Conservation (phyloP, 2,113 vertebrate species). For the Protobothrops flavoviridis region DNA sequence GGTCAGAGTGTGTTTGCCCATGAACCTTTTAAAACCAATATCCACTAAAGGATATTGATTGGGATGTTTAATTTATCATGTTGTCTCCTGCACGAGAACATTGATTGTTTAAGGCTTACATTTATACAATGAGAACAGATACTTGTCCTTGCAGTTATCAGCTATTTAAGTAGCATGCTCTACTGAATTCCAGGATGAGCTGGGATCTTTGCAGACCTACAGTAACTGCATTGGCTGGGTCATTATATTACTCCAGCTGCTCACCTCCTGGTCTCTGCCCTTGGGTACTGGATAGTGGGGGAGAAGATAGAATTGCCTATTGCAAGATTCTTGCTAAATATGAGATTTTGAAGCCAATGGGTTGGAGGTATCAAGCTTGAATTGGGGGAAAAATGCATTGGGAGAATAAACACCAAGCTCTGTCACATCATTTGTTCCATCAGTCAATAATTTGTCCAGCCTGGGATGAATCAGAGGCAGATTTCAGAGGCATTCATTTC, state of each 20-base stretch:
- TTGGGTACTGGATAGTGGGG: background rate
- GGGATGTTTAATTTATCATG: slow-evolving; percentile 28
- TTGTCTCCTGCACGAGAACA: slow-evolving; percentile 16
- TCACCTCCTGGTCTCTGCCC: background rate
- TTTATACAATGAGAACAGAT: slow-evolving; percentile 26
- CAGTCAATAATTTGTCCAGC: background rate
- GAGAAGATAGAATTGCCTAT: background rate
- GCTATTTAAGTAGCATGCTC: background rate
- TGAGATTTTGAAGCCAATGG: background rate
- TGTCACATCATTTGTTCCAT: background rate
- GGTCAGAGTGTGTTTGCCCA: slow-evolving; percentile 17
- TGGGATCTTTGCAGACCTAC: background rate
- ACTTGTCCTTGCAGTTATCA: slow-evolving; percentile 29
- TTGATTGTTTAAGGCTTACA: slow-evolving; percentile 19
- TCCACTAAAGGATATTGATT: slow-evolving; percentile 23
- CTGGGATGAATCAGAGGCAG: background rate
- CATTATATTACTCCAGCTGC: background rate
- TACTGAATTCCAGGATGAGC: background rate
- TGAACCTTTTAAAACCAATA: slow-evolving; percentile 33
- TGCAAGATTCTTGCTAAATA: background rate
- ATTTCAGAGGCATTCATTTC: background rate
- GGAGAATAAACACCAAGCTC: background rate
- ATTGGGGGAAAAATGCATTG: background rate
- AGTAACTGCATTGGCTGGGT: background rate
- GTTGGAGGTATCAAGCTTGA: background rate